Percentiles rank a stretch among this genome's conserved stretches.
Evolutionary conservation across 2,888 invertebrate genomes (phyloP).

Genomic region (Hypomecis punctinalis): DNA sequence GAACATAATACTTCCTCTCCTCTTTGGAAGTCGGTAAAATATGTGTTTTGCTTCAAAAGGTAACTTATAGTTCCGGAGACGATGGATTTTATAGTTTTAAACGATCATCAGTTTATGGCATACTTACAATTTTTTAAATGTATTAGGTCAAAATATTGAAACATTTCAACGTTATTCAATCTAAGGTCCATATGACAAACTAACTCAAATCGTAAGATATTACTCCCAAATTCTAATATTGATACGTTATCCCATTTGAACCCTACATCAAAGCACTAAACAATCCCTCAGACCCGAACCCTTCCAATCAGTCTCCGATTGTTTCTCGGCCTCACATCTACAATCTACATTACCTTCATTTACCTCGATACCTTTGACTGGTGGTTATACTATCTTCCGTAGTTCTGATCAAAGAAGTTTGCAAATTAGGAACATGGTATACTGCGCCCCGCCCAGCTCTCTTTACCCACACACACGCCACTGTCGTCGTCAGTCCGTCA

Average conservation of each 20-base stretch:
- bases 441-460: constrained; percentile 43
- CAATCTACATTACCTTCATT: neutral
- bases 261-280: constrained; percentile 15
- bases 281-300: constrained; percentile 7
- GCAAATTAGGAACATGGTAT: constrained; percentile 31
- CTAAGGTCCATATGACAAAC: too few species aligned
- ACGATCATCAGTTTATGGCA: too few species aligned
- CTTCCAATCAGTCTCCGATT: constrained; percentile 13
- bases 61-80: too few species aligned
- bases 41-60: too few species aligned
- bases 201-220: too few species aligned
- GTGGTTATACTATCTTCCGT: constrained; percentile 12
- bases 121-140: too few species aligned
- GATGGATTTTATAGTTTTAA: too few species aligned
- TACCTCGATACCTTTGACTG: constrained; percentile 8
- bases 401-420: constrained; percentile 31
- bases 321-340: constrained; percentile 17
- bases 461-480: constrained; percentile 41
- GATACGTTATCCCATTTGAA: neutral
- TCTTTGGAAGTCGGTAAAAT: too few species aligned
- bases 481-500: constrained; percentile 33
- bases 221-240: neutral
- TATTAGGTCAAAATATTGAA: too few species aligned
- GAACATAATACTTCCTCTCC: too few species aligned
- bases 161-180: too few species aligned